Conservation (phyloP, 2,888 invertebrate genomes). For the Rapana venosa region DNA sequence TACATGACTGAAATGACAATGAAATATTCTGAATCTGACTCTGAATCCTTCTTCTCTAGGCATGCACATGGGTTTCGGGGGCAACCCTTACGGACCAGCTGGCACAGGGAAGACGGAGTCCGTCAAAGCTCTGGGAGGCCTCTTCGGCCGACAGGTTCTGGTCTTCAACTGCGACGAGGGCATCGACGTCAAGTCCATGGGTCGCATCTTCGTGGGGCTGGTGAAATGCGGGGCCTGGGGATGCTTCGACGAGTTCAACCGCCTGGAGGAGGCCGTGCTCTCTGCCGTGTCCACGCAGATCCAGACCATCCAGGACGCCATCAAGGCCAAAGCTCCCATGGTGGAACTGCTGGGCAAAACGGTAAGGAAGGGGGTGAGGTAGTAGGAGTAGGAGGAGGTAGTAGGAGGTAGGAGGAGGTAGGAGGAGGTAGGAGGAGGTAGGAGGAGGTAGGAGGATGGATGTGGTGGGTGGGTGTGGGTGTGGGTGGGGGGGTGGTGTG, state of each 20-base stretch:
- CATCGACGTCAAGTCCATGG: slow-evolving; percentile 96
- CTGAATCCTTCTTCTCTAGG: too few relatives aligned
- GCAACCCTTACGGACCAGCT: slow-evolving; percentile 99
- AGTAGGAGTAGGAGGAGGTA: too few relatives aligned
- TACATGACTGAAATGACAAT: too few relatives aligned
- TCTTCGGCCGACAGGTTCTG: slow-evolving; percentile 89
- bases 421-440: too few relatives aligned
- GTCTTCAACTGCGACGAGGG: slow-evolving; percentile 93
- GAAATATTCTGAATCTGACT: too few relatives aligned
- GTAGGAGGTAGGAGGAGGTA: too few relatives aligned
- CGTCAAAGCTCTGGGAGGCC: slow-evolving; percentile 90
- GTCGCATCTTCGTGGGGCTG: slow-evolving; percentile 93
- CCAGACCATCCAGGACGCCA: slow-evolving; percentile 91
- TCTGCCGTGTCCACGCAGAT: slow-evolving; percentile 97
- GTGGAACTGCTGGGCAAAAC: slow-evolving; percentile 80
- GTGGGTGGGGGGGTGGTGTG: too few relatives aligned
- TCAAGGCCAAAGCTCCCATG: slow-evolving; percentile 82
- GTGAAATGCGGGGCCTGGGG: slow-evolving; percentile 93
- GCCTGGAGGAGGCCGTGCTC: slow-evolving; percentile 94
- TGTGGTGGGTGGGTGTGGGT: too few relatives aligned
- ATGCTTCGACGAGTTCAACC: slow-evolving; percentile 99
- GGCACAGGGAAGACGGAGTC: slow-evolving; percentile 99
- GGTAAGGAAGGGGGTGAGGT: slow-evolving; percentile 60
- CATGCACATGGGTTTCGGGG: slow-evolving; percentile 96
- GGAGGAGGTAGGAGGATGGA: neutral